Evolutionary conservation across 2,797 vertebrate genomes (phyloP).

Genomic region (Masticophis lateralis): DNA sequence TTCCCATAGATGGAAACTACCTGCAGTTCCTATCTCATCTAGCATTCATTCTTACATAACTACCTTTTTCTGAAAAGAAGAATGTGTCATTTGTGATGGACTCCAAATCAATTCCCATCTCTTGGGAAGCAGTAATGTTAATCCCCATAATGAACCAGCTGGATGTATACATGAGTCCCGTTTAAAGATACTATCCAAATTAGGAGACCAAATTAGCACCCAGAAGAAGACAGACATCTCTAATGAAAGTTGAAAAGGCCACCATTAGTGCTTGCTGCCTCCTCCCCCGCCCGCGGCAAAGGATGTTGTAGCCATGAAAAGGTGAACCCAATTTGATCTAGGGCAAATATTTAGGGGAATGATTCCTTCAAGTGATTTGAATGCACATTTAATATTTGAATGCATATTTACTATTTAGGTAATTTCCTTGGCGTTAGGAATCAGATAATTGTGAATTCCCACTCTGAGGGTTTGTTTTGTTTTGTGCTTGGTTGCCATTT

Average conservation of each 20-base stretch:
- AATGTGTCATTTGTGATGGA: not conserved
- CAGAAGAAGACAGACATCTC: not conserved
- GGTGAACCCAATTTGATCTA: not conserved
- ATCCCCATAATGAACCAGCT: not conserved
- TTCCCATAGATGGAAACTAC: not conserved
- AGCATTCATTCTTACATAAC: not conserved
- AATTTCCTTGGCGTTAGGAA: not conserved
- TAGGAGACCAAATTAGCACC: not conserved
- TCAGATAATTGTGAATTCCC: not conserved
- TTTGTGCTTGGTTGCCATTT: not conserved
- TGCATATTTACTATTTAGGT: not conserved
- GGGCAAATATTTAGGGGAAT: not conserved
- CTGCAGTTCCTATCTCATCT: not conserved
- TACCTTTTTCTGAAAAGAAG: not conserved
- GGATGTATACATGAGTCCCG: not conserved
- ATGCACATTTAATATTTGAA: not conserved
- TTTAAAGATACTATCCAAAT: not conserved
- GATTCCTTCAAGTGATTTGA: not conserved
- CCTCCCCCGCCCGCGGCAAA: not conserved
- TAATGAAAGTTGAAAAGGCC: not conserved
- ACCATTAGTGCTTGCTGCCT: not conserved
- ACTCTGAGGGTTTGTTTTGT: not conserved
- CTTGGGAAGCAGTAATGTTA: not conserved
- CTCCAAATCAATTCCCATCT: not conserved
- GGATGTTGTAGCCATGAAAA: not conserved